Conservation (phyloP, 2,797 vertebrate genomes). For the Loriculus beryllinus region DNA sequence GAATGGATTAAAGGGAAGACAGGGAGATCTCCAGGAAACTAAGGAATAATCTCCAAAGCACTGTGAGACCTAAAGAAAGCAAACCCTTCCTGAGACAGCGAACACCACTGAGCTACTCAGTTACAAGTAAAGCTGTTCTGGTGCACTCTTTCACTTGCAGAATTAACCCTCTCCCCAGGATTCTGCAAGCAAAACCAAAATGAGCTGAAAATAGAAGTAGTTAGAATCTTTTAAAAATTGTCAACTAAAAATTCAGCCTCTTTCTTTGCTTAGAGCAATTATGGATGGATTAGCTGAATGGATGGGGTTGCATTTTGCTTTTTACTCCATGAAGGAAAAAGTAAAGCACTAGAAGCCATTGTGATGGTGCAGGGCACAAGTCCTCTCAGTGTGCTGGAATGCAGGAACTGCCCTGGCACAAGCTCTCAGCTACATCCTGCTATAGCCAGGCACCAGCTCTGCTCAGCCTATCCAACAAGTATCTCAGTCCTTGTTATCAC, state of each 20-base stretch:
- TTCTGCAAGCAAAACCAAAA: neutral
- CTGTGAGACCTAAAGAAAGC: neutral
- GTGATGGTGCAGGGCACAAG: neutral
- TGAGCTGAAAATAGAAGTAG: neutral
- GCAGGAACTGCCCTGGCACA: accelerated
- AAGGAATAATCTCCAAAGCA: neutral
- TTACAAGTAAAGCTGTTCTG: neutral
- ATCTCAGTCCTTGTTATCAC: neutral
- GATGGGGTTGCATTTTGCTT: neutral
- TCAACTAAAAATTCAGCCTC: neutral
- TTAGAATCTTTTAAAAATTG: neutral
- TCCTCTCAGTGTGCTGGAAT: neutral
- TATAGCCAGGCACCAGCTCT: neutral
- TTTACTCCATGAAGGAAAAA: neutral
- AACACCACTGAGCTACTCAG: neutral
- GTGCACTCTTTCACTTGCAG: neutral
- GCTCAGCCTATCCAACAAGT: neutral
- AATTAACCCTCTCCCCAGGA: neutral
- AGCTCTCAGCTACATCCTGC: neutral
- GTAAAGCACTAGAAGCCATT: neutral
- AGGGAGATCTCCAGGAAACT: neutral
- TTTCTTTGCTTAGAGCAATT: neutral
- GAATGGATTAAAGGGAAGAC: neutral
- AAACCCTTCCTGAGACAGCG: neutral
- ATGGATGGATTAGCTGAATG: neutral